phyloP scores from a whole-genome alignment of 2,113 vertebrate genomes.

The Oryzias curvinotus region DNA sequence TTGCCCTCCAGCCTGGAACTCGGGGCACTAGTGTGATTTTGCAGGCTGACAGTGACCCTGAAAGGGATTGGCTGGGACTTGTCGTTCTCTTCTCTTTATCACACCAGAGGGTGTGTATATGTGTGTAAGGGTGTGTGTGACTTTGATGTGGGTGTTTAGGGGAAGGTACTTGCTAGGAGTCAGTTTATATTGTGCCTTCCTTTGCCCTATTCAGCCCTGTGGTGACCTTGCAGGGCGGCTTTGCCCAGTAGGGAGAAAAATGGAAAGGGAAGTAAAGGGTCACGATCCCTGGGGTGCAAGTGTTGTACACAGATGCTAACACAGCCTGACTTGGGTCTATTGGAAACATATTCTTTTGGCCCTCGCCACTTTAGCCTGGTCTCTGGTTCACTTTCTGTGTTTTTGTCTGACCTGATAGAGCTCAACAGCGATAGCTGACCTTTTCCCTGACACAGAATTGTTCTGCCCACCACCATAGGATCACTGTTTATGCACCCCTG shows the following conservation, averaged over 20 bases:
- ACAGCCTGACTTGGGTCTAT: slow-evolving; percentile 87
- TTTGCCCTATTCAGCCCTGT: slow-evolving; percentile 52
- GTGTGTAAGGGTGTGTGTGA: not conserved
- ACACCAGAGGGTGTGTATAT: slow-evolving; percentile 41
- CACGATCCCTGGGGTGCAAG: slow-evolving; percentile 83
- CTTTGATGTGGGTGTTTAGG: slow-evolving; percentile 8
- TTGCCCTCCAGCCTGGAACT: slow-evolving; percentile 32
- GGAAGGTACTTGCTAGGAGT: slow-evolving; percentile 47
- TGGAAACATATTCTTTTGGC: slow-evolving; percentile 93
- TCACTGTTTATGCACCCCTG: slow-evolving; percentile 72
- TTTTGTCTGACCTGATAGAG: slow-evolving; percentile 76
- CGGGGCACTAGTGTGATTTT: slow-evolving; percentile 68
- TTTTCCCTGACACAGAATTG: slow-evolving; percentile 75
- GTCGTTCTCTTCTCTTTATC: slow-evolving; percentile 40
- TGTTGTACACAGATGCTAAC: slow-evolving; percentile 84
- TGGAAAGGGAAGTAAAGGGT: slow-evolving; percentile 79
- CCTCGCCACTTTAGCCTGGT: slow-evolving; percentile 73
- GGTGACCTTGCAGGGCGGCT: slow-evolving; percentile 73
- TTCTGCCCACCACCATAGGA: slow-evolving; percentile 69
- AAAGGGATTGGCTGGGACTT: slow-evolving; percentile 52
- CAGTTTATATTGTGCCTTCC: slow-evolving; percentile 72
- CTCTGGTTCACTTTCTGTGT: slow-evolving; percentile 61
- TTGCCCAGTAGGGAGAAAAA: slow-evolving; percentile 79
- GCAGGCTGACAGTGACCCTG: slow-evolving; percentile 73
- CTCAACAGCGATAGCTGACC: slow-evolving; percentile 72